Evolutionary conservation across 1,140 invertebrate genomes (phyloP).

Genomic region (Leptopilina boulardi): DNA sequence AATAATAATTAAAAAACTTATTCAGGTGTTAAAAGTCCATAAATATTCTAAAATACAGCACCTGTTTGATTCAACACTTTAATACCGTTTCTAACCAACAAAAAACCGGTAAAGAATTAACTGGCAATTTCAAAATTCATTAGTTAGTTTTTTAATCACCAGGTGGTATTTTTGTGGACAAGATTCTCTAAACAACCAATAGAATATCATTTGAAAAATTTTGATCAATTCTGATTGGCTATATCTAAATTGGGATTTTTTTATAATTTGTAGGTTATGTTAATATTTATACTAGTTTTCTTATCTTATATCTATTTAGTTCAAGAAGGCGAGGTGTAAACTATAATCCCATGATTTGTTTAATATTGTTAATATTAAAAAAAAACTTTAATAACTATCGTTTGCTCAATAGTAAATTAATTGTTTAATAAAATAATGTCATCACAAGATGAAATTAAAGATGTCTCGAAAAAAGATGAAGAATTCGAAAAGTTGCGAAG

Average conservation of each 20-base stretch:
- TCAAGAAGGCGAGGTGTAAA: too few species aligned
- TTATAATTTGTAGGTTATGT: too few species aligned
- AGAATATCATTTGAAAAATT: too few species aligned
- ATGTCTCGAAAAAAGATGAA: constrained; percentile 35
- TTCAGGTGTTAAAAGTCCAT: not conserved
- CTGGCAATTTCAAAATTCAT: not conserved
- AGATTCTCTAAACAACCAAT: too few species aligned
- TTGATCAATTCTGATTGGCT: too few species aligned
- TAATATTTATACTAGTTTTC: too few species aligned
- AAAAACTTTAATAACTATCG: not conserved
- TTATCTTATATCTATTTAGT: too few species aligned
- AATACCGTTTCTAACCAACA: not conserved
- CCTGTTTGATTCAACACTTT: not conserved
- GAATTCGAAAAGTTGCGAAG: constrained; percentile 55
- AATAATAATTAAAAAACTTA: too few species aligned
- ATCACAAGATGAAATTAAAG: constrained; percentile 2
- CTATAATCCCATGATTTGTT: too few species aligned
- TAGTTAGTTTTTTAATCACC: not conserved
- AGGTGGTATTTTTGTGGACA: not conserved
- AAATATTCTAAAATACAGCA: not conserved
- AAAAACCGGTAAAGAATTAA: constrained; percentile 7
- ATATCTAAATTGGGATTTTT: too few species aligned
- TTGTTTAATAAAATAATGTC: not conserved
- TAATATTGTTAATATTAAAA: too few species aligned
- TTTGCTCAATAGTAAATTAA: not conserved